phyloP scores from a whole-genome alignment of 2,888 invertebrate genomes.

The Sylvicola cinctus region DNA sequence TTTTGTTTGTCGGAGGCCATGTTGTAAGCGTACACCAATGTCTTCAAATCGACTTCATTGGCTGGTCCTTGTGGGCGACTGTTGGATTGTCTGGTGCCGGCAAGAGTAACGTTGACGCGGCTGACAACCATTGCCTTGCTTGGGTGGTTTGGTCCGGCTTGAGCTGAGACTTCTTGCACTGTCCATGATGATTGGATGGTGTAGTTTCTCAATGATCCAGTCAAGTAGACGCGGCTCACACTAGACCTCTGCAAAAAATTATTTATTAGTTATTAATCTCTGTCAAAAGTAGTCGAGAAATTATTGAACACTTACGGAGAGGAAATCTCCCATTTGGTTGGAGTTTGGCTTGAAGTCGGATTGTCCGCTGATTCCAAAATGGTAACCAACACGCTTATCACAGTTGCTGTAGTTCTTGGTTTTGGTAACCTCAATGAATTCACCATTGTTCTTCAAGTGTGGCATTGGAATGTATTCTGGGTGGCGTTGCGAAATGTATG shows the following conservation, averaged over 20 bases:
- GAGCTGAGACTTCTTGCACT: constrained; percentile 35
- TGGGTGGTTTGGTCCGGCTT: constrained; percentile 33
- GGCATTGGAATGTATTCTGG: constrained; percentile 30
- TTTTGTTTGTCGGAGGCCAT: constrained; percentile 18
- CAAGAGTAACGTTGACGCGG: constrained; percentile 32
- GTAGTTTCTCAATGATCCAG: constrained; percentile 31
- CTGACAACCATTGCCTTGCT: constrained; percentile 41
- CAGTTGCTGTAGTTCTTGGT: constrained; percentile 41
- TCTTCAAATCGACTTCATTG: constrained; percentile 26
- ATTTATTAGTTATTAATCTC: too few relatives aligned
- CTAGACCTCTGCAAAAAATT: too few relatives aligned
- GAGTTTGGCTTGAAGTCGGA: constrained; percentile 31
- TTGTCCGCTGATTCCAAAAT: constrained; percentile 37
- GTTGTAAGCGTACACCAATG: constrained; percentile 32
- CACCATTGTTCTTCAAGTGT: constrained; percentile 20
- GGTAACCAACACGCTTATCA: constrained; percentile 37
- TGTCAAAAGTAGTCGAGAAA: too few relatives aligned
- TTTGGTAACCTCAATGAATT: constrained; percentile 40
- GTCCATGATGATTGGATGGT: constrained; percentile 43
- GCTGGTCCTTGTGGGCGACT: constrained; percentile 24
- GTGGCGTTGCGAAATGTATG: constrained; percentile 31
- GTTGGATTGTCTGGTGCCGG: too few relatives aligned
- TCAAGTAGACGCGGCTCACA: constrained; percentile 32
- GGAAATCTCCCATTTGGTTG: constrained; percentile 29
- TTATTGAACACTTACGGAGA: too few relatives aligned